These are phyloP conservation scores for Poeciliopsis turrubarensis DNA, from an alignment of 2,113 vertebrate species.

Conservation along the genomic window DNA sequence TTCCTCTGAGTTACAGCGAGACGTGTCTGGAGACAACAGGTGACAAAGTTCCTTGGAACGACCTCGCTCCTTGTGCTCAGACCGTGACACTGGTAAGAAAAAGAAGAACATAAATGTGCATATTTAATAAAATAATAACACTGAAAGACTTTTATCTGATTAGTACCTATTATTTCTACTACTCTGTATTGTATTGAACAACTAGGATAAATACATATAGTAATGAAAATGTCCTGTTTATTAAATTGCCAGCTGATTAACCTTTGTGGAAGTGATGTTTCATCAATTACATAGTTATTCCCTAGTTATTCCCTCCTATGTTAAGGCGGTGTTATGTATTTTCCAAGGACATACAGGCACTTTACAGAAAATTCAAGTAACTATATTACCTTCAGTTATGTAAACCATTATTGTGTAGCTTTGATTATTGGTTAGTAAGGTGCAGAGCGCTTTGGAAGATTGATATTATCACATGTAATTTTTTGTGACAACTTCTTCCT, in stretches of 20 bases:
- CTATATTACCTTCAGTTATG: too few species aligned
- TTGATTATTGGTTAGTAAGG: background rate
- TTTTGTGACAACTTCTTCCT: background rate
- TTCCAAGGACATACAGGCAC: too few species aligned
- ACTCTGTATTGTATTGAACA: background rate
- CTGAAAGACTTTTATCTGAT: background rate
- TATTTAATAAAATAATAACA: background rate
- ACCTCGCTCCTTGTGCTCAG: constrained; percentile 89
- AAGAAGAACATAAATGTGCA: background rate
- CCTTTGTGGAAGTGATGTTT: background rate
- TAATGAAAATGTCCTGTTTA: background rate
- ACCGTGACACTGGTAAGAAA: constrained; percentile 84
- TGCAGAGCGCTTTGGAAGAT: background rate
- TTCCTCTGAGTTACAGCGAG: constrained; percentile 93
- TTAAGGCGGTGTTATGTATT: too few species aligned
- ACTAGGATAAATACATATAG: background rate
- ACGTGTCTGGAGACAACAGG: constrained; percentile 89
- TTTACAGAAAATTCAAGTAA: too few species aligned
- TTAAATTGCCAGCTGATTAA: background rate
- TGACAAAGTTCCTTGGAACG: constrained; percentile 94
- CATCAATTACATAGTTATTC: background rate
- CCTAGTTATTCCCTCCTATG: too few species aligned
- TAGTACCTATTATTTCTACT: background rate
- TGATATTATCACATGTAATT: background rate
- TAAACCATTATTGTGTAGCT: background rate